phyloP scores from a whole-genome alignment of 2,888 invertebrate genomes.

The Hemistola chrysoprasaria region DNA sequence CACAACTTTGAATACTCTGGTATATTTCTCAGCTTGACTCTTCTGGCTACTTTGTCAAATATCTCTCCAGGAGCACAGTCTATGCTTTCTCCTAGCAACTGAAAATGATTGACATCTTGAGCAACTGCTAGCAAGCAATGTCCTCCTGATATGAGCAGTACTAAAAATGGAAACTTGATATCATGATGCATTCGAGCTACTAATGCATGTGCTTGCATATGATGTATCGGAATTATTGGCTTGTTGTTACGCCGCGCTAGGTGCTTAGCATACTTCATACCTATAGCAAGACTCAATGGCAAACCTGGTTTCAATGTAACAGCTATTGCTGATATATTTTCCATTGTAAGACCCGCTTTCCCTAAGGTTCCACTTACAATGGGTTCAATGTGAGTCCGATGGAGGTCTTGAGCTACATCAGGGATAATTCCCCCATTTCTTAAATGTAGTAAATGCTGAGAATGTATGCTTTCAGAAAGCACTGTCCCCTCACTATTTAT shows the following conservation, averaged over 20 bases:
- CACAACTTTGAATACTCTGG: conserved; percentile 87
- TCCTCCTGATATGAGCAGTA: conserved; percentile 95
- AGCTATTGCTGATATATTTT: conserved; percentile 93
- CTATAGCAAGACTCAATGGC: conserved; percentile 89
- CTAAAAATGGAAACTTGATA: conserved; percentile 93
- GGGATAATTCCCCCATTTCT: conserved; percentile 95
- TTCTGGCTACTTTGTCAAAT: conserved; percentile 95
- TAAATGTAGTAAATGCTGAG: conserved; percentile 90
- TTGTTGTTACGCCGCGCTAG: conserved; percentile 85
- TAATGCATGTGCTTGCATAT: conserved; percentile 99
- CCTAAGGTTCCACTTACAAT: conserved; percentile 87
- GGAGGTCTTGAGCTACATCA: conserved; percentile 91
- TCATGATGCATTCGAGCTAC: conserved; percentile 89
- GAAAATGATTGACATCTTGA: conserved; percentile 87
- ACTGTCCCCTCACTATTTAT: conserved; percentile 88
- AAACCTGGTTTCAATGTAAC: conserved; percentile 94
- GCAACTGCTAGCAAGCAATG: conserved; percentile 93
- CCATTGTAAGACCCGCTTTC: conserved; percentile 81
- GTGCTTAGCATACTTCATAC: conserved; percentile 91
- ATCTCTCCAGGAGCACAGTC: conserved; percentile 97
- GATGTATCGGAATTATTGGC: conserved; percentile 98
- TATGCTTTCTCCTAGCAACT: conserved; percentile 89
- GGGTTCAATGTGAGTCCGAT: conserved; percentile 88
- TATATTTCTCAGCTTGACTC: conserved; percentile 90
- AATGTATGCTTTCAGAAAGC: conserved; percentile 90